Base-by-base conservation (phyloP, 2,888 invertebrate species). In the Sipha maydis region DNA sequence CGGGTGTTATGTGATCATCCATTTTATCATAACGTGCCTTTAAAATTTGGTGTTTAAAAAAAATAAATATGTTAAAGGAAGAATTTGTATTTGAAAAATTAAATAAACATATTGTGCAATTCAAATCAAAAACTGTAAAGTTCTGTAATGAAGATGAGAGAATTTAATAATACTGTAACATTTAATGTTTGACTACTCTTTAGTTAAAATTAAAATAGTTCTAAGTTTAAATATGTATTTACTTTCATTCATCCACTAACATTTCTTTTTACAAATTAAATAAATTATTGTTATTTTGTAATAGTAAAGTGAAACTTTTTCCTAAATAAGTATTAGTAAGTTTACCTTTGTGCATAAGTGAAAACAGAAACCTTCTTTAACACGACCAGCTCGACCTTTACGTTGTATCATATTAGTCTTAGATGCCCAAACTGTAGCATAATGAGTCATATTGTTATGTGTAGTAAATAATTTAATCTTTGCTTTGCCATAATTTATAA, bases 361-460 rank as follows among this genome's bases (percentile, higher is more conserved):
- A 92, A 98, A 99, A 91, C 98, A 98, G 91, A 96, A 96, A 3
- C 99, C 99, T 0, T 97, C 95, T 1, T 96, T 94, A 0, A 99
- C 99, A 89, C 99, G 95, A 31, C 99, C 99, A 4, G 99, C 99
- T 41, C 99, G 94, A 0, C 98, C 99, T 92, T 96, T 96, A 11
- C 98, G 89, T 93, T 99, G 99, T 92, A 98, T 97, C 89, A 99
- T 92, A 92, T 99, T 99, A 0, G 98, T 98, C 92, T 94, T 95
- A 90, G 98, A 97, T 0, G 98, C 98, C 97, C 97, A 97, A 1
- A 97, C 98, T 0, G 99, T 99, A 0, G 98, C 98, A 91, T 99
- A 99, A 91, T 98, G 98, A 0, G 99, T 99, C 96, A 99, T 97
- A 92, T 99, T 99, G 92, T 99, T 99, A 92, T 99, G 98, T 0